Conservation (phyloP, 2,113 vertebrate genomes). For the Lepus europaeus region DNA sequence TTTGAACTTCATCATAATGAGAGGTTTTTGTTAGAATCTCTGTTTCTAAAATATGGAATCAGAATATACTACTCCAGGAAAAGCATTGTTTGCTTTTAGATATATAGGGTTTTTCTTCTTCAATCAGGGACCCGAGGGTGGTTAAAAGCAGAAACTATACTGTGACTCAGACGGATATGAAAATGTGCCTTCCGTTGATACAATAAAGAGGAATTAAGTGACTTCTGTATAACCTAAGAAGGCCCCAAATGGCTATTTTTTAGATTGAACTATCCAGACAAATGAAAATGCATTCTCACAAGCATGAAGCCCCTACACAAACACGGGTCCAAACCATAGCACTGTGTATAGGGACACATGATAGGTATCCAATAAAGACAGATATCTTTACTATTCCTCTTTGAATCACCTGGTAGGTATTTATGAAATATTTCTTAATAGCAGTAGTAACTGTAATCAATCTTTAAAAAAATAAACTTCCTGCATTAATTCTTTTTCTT, state of each 20-base stretch:
- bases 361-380: background rate
- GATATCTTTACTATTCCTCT: background rate
- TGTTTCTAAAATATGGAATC: conserved; percentile 24
- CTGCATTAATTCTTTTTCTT: background rate
- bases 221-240: background rate
- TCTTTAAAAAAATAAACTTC: background rate
- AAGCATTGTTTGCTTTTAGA: background rate
- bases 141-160: background rate
- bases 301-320: background rate
- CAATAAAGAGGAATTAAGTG: background rate
- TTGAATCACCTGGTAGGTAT: background rate
- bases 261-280: background rate
- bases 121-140: background rate
- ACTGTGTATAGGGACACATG: background rate
- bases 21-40: background rate
- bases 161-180: background rate
- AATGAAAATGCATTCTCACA: background rate
- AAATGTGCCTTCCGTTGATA: background rate
- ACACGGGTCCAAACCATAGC: background rate
- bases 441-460: background rate
- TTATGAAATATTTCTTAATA: conserved; percentile 46
- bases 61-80: background rate
- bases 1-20: background rate
- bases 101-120: background rate
- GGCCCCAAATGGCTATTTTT: background rate